These are phyloP conservation scores for Solenopsis fugax DNA, from an alignment of 1,140 invertebrate species.

Conservation along the genomic window DNA sequence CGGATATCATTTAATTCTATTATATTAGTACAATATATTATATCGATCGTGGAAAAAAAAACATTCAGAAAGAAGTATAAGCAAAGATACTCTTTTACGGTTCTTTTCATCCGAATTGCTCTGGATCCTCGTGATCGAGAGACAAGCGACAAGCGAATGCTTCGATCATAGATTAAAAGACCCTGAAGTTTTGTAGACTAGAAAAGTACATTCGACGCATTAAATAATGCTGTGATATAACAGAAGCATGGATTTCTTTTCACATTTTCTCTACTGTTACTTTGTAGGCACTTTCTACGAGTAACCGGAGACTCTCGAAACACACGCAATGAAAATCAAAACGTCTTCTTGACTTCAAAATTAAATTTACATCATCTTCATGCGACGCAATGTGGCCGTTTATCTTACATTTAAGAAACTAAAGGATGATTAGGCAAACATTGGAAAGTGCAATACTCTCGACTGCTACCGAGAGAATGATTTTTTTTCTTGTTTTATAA, in stretches of 20 bases:
- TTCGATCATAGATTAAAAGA: slow-evolving; percentile 77
- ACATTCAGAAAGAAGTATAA: slow-evolving; percentile 34
- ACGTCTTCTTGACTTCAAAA: slow-evolving; percentile 54
- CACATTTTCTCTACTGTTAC: slow-evolving; percentile 75
- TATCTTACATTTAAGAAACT: slow-evolving; percentile 37
- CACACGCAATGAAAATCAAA: slow-evolving; percentile 53
- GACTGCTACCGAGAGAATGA: slow-evolving; percentile 8
- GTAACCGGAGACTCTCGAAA: slow-evolving; percentile 76
- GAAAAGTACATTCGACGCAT: slow-evolving; percentile 73
- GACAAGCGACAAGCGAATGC: slow-evolving; percentile 61
- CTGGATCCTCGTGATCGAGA: background rate
- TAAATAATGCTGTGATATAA: slow-evolving; percentile 67
- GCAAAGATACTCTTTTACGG: slow-evolving; percentile 3
- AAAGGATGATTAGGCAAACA: slow-evolving; percentile 40
- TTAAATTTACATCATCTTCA: slow-evolving; percentile 9
- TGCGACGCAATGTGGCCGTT: slow-evolving; percentile 1
- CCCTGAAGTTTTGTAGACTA: slow-evolving; percentile 75
- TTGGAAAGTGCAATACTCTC: slow-evolving; percentile 37
- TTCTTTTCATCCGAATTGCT: slow-evolving; percentile 47
- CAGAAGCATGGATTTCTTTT: slow-evolving; percentile 63
- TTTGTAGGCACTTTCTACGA: slow-evolving; percentile 86
- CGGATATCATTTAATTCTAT: slow-evolving; percentile 66
- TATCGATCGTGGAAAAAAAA: slow-evolving; percentile 41
- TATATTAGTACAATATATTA: slow-evolving; percentile 63
- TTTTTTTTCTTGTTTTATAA: slow-evolving; percentile 34